Conservation (phyloP, 2,797 vertebrate species). For the Poecilia picta region DNA sequence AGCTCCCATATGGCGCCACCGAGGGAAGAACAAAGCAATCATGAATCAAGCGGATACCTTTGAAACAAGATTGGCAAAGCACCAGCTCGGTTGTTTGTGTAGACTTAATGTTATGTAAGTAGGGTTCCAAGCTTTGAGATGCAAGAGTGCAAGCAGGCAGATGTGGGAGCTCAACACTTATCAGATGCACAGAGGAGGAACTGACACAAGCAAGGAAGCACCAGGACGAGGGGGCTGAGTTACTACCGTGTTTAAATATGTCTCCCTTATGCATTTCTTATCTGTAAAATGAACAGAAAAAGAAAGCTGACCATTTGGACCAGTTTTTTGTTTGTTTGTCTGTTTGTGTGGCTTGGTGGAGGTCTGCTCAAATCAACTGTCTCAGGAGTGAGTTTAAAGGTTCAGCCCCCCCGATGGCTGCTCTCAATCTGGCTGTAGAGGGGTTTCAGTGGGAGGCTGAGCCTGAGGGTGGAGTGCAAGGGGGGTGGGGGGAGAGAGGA, state of each 20-base stretch:
- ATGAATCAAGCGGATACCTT: conserved; percentile 65
- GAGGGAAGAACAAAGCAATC: conserved; percentile 68
- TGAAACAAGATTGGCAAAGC: conserved; percentile 71
- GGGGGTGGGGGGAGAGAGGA: conserved; percentile 1
- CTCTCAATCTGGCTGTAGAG: conserved; percentile 80
- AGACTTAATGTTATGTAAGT: conserved; percentile 56
- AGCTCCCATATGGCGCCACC: conserved; percentile 66
- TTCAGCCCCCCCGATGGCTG: conserved; percentile 77
- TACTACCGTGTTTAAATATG: conserved; percentile 9
- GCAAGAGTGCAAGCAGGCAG: conserved; percentile 32
- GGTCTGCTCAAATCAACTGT: conserved; percentile 49
- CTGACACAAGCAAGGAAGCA: conserved; percentile 16
- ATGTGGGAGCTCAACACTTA: conserved; percentile 49
- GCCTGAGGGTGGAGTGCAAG: conserved; percentile 46
- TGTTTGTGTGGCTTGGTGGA: conserved; percentile 40
- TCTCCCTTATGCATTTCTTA: conserved; percentile 26
- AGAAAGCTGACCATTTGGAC: conserved; percentile 36
- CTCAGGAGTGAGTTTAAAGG: conserved; percentile 72
- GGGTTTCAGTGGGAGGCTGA: conserved; percentile 59
- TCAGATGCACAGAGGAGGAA: conserved; percentile 45
- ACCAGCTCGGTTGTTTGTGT: conserved; percentile 57
- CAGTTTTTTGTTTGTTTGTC: conserved; percentile 15
- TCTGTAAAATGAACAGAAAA: conserved; percentile 25
- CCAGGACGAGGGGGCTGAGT: not conserved
- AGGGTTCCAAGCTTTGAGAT: conserved; percentile 55